Conservation (phyloP, 2,797 vertebrate species). For the Falco columbarius region DNA sequence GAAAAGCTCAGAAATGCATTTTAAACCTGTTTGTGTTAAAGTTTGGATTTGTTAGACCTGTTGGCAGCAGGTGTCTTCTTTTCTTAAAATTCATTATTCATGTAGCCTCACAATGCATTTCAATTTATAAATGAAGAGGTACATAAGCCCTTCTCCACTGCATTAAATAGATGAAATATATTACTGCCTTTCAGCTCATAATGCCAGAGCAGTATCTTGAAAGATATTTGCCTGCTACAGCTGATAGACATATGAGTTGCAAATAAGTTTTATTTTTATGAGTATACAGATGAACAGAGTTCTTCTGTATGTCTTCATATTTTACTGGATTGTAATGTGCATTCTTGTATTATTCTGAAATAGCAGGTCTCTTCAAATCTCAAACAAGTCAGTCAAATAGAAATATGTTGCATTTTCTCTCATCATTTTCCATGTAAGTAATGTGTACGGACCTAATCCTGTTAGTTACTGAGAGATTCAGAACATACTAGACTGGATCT, state of each 20-base stretch:
- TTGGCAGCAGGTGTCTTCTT: slow-evolving; percentile 35
- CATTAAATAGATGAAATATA: slow-evolving; percentile 30
- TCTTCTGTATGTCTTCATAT: background rate
- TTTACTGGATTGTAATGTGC: background rate
- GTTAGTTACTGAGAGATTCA: background rate
- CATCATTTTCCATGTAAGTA: background rate
- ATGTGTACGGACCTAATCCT: background rate
- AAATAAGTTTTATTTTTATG: slow-evolving; percentile 39
- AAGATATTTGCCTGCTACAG: background rate
- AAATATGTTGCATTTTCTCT: background rate
- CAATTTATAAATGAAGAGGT: slow-evolving; percentile 3
- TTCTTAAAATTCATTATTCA: slow-evolving; percentile 49
- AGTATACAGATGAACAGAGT: background rate
- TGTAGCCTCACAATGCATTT: slow-evolving; percentile 7
- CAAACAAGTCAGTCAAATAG: background rate
- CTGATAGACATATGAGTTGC: background rate
- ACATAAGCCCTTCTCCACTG: background rate
- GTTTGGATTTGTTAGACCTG: slow-evolving; percentile 17
- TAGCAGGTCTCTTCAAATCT: background rate
- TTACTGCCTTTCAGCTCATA: background rate
- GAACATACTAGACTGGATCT: background rate
- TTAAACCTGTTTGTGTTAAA: slow-evolving; percentile 25
- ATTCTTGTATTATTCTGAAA: background rate
- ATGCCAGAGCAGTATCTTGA: background rate
- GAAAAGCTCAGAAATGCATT: slow-evolving; percentile 23